Evolutionary conservation across 2,888 invertebrate species (phyloP).

Genomic region (Aleiodes alternator): DNA sequence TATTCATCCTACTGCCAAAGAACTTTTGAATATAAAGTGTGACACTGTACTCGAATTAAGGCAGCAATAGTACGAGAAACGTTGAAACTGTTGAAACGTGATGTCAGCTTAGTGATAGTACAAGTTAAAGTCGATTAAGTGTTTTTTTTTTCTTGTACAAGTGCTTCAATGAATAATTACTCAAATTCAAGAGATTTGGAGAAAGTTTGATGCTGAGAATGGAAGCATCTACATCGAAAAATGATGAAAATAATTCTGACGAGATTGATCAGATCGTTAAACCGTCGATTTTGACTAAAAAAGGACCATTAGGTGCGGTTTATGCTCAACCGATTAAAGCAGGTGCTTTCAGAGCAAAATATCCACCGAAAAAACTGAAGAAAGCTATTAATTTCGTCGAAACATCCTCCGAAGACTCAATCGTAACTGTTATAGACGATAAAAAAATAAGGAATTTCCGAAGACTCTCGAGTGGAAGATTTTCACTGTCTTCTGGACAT

Average conservation of each 20-base stretch:
- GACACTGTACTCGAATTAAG: slow-evolving; percentile 26
- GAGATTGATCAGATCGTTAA: not conserved
- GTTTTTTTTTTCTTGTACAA: not conserved
- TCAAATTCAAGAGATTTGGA: no score
- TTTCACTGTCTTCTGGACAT: slow-evolving; percentile 41
- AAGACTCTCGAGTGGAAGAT: not conserved
- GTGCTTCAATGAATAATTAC: no score
- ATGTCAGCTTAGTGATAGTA: not conserved
- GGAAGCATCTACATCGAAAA: not conserved
- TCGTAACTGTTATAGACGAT: slow-evolving; percentile 1
- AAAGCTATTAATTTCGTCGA: slow-evolving; percentile 50
- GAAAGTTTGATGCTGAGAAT: not conserved
- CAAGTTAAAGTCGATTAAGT: slow-evolving; percentile 17
- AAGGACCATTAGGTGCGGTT: not conserved
- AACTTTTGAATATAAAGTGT: no score
- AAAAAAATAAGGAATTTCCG: slow-evolving; percentile 16
- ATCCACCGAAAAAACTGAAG: slow-evolving; percentile 37
- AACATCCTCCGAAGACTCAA: not conserved
- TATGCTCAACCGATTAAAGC: slow-evolving; percentile 1
- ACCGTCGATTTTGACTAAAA: slow-evolving; percentile 7
- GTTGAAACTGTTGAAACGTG: slow-evolving; percentile 7
- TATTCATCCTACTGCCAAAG: not conserved
- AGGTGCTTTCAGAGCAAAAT: slow-evolving; percentile 2
- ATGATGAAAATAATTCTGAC: not conserved
- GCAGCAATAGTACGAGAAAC: slow-evolving; percentile 6